These are phyloP conservation scores for Argynnis bischoffii DNA, from an alignment of 2,888 invertebrate species.

Conservation along the genomic window DNA sequence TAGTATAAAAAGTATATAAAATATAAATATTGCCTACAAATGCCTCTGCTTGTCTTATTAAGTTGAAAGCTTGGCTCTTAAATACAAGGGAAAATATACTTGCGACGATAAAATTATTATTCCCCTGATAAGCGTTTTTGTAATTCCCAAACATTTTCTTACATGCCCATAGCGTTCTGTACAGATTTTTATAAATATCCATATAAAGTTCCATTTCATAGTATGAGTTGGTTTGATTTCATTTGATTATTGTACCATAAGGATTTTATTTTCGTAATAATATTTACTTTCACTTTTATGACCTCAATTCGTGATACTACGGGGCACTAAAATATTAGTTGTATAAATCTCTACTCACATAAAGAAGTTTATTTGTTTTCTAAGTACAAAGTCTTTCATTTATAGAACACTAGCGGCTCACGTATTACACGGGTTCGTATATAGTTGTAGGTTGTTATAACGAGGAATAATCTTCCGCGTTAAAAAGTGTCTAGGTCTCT, in stretches of 20 bases:
- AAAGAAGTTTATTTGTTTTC: too few relatives aligned
- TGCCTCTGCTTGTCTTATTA: slow-evolving; percentile 53
- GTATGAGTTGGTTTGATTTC: slow-evolving; percentile 1
- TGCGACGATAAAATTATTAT: slow-evolving; percentile 42
- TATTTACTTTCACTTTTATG: slow-evolving; percentile 10
- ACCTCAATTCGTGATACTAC: neutral
- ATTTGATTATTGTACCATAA: neutral
- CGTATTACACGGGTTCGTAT: too few relatives aligned
- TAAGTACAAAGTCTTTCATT: too few relatives aligned
- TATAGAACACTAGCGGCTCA: too few relatives aligned
- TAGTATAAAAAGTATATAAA: slow-evolving; percentile 17
- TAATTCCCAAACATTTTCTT: slow-evolving; percentile 29
- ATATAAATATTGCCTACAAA: slow-evolving; percentile 43
- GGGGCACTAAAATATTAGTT: neutral
- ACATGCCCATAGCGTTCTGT: slow-evolving; percentile 16
- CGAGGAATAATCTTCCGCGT: too few relatives aligned
- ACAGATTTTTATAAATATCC: slow-evolving; percentile 22
- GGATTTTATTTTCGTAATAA: slow-evolving; percentile 9
- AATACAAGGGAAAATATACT: slow-evolving; percentile 44
- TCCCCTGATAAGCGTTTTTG: slow-evolving; percentile 39
- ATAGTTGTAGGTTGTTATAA: too few relatives aligned
- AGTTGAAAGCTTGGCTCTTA: slow-evolving; percentile 54
- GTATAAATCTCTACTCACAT: too few relatives aligned
- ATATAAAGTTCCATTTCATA: slow-evolving; percentile 1
- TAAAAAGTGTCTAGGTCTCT: too few relatives aligned